Evolutionary conservation across 2,888 invertebrate species (phyloP).

Genomic region (Seladonia tumulorum): DNA sequence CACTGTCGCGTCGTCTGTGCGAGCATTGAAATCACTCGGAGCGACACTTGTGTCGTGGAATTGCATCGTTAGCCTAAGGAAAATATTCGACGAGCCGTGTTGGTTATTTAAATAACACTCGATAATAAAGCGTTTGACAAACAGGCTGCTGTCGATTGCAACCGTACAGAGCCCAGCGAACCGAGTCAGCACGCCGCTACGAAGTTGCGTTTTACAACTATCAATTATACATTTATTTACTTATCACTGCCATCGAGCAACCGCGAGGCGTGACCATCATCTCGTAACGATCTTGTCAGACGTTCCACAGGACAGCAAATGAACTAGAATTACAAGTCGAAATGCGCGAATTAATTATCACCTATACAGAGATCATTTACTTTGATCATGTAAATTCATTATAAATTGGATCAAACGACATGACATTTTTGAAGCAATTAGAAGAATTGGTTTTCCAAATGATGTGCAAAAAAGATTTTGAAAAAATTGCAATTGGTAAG

Average conservation of each 20-base stretch:
- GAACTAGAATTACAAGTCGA: not conserved
- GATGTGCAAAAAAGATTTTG: too few relatives aligned
- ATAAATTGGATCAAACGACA: too few relatives aligned
- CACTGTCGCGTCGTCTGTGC: not conserved
- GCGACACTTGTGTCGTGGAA: not conserved
- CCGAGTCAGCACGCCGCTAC: not conserved
- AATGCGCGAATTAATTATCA: not conserved
- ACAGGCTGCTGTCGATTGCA: not conserved
- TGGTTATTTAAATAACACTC: not conserved
- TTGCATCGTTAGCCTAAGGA: not conserved
- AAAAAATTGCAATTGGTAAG: too few relatives aligned
- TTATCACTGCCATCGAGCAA: not conserved
- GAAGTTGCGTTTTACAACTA: not conserved
- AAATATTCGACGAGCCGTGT: not conserved
- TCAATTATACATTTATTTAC: conserved; percentile 5
- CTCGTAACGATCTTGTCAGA: not conserved
- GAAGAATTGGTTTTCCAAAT: too few relatives aligned
- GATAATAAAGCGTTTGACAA: not conserved
- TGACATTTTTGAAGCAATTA: too few relatives aligned
- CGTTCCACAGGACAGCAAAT: not conserved
- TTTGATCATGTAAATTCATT: too few relatives aligned
- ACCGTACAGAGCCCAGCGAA: not conserved
- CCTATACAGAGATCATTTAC: too few relatives aligned
- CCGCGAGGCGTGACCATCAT: not conserved
- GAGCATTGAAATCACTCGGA: not conserved